Evolutionary conservation across 2,113 vertebrate species (phyloP), one percentile per base, ranked within the genome.

Genomic region (Phrynosoma blainvillii): DNA sequence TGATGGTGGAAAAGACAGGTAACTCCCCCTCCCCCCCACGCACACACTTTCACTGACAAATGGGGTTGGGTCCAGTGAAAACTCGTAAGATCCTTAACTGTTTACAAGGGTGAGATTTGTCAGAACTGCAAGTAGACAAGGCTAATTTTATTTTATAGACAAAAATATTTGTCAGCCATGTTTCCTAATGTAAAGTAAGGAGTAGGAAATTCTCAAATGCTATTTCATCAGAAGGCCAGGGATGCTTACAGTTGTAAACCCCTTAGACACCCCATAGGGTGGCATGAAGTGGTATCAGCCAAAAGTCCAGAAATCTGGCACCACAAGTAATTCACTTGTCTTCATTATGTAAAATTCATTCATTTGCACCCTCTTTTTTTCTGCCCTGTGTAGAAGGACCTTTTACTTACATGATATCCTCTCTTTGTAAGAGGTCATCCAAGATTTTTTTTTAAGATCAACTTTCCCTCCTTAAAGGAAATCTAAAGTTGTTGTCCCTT

Each of bases 251-350:
- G 36, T 36, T 36, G 36, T 36, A 36, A 36, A 36, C 36, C 36
- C 36, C 36, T 36, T 36, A 36, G 36, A 36, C 2, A 36, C 36
- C 36, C 36, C 36, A 36, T 36, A 36, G 36, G 1, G 2, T 36
- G 36, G 36, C 2, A 36, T 36, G 36, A 36, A 36, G 36, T 36
- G 36, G 36, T 36, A 14, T 87, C 59, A 80, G 88, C 89, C 79
- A 18, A 47, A 95, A 94, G 93, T 89, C 92, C 88, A 93, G 91
- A 91, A 92, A 93, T 92, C 93, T 95, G 95, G 95, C 94, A 95
- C 94, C 88, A 93, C 89, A 13, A 94, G 94, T 95, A 95, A 94
- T 95, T 95, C 94, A 92, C 92, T 93, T 93, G 90, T 95, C 95
- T 93, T 91, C 59, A 83, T 91, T 84, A 88, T 87, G 82, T 56